Conservation (phyloP, 2,797 vertebrate species). For the Mallotus villosus region DNA sequence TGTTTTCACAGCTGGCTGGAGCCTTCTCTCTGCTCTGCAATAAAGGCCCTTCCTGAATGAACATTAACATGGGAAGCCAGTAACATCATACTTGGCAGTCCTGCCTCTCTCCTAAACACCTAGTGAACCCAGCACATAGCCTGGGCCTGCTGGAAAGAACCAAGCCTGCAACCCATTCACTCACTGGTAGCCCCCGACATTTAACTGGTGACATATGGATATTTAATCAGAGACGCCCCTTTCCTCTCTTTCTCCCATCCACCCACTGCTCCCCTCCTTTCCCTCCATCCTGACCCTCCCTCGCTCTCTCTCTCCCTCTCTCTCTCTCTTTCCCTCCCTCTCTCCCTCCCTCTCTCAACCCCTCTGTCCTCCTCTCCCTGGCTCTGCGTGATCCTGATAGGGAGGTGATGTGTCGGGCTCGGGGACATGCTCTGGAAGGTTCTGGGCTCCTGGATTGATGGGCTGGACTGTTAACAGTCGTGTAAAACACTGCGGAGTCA, state of each 20-base stretch:
- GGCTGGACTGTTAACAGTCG: constrained; percentile 50
- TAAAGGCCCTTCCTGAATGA: constrained; percentile 77
- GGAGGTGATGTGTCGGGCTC: constrained; percentile 23
- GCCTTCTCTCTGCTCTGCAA: constrained; percentile 53
- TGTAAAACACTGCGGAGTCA: constrained; percentile 48
- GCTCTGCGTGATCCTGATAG: constrained; percentile 2
- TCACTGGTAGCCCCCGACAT: constrained; percentile 44
- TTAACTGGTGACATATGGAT: constrained; percentile 63
- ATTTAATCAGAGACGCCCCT: constrained; percentile 51
- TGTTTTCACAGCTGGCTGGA: constrained; percentile 78
- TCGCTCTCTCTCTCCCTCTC: not conserved
- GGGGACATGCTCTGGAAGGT: constrained; percentile 21
- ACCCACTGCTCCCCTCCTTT: constrained; percentile 11
- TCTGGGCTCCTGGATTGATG: constrained; percentile 46
- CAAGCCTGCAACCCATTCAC: constrained; percentile 48
- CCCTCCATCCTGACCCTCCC: constrained; percentile 16
- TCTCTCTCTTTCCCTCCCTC: not conserved
- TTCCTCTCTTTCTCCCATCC: not conserved
- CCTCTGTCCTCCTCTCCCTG: not conserved
- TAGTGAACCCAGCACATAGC: constrained; percentile 65
- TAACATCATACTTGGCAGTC: constrained; percentile 78
- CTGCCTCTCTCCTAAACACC: constrained; percentile 69
- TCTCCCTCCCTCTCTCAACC: not conserved
- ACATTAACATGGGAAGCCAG: constrained; percentile 71
- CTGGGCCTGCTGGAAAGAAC: constrained; percentile 48